Evolutionary conservation across 2,113 vertebrate species (phyloP).

Genomic region (Tursiops truncatus): DNA sequence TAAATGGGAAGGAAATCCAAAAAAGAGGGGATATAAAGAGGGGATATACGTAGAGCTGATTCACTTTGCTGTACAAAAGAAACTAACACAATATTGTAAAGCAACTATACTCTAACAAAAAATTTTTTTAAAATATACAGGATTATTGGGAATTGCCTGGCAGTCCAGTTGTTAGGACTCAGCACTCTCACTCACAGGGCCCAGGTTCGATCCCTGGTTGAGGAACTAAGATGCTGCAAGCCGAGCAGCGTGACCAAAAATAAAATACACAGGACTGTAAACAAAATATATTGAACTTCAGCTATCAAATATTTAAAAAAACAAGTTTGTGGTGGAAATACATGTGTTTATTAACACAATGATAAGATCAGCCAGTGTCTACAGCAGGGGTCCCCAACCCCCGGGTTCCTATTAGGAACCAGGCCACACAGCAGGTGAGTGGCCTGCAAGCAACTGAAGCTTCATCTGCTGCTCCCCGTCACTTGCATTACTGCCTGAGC

Average conservation of each 20-base stretch:
- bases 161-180: neutral
- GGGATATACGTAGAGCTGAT: no score
- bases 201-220: neutral
- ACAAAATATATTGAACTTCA: slow-evolving; percentile 42
- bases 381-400: no score
- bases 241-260: neutral
- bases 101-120: no score
- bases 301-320: slow-evolving; percentile 37
- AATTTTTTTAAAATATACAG: neutral
- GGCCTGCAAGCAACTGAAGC: neutral
- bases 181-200: neutral
- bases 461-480: neutral
- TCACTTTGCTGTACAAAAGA: no score
- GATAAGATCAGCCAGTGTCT: neutral
- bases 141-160: neutral
- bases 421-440: neutral
- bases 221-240: neutral
- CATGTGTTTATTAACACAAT: slow-evolving; percentile 10
- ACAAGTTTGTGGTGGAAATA: slow-evolving; percentile 34
- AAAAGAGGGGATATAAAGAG: no score
- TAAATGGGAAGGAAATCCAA: no score
- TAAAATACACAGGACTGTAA: slow-evolving; percentile 29
- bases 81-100: no score
- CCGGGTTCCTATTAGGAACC: neutral
- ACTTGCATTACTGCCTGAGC: neutral